Base-by-base conservation (phyloP, 2,888 invertebrate genomes). In the Ecliptopera silaceata region DNA sequence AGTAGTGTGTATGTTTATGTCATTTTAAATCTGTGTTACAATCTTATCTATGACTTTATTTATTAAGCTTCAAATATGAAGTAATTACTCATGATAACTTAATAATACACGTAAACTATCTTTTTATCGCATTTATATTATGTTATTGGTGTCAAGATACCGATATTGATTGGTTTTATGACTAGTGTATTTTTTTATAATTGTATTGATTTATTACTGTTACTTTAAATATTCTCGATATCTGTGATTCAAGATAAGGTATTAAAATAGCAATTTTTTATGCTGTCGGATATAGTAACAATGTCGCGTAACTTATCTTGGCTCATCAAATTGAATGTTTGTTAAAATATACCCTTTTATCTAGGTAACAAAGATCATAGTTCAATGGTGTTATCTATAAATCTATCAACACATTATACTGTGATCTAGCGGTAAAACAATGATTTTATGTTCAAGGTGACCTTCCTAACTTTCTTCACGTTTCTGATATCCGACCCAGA, bases 391-490 rank as follows among this genome's bases (percentile, higher is more conserved):
- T 42, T 47, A 41, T 46, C 32, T 43, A 43, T 22, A 20, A 13
- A 26, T 38, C 42, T 36, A 18, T 13, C 20, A 18, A 20, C 36
- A 42, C 18, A 43, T 29, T 43, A 39, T 26, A 34, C 18, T 18
- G 38, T 41, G 44, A 50, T 50, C 17, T 5, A 39, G 42, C 32
- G 65, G 59, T 57, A 13, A 53, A 57, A 59, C 45, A 52, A 44
- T 43, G 22, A 56, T 71, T 71, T 77, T 79, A 70, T 75, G 74
- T 83, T 88, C 74, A 93, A 95, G 95, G 97, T 98, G 68, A 95
- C 96, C 65, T 92, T 97, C 81, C 90, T 95, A 68, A 96, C 97
- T 63, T 97, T 98, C 91, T 94, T 95, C 75, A 95, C 96, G 59
- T 98, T 94, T 91, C 93, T 97, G 69, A 88, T 95, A 72, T 86